These are phyloP conservation scores for Conger conger DNA, from an alignment of 2,113 vertebrate genomes.

Conservation along the genomic window DNA sequence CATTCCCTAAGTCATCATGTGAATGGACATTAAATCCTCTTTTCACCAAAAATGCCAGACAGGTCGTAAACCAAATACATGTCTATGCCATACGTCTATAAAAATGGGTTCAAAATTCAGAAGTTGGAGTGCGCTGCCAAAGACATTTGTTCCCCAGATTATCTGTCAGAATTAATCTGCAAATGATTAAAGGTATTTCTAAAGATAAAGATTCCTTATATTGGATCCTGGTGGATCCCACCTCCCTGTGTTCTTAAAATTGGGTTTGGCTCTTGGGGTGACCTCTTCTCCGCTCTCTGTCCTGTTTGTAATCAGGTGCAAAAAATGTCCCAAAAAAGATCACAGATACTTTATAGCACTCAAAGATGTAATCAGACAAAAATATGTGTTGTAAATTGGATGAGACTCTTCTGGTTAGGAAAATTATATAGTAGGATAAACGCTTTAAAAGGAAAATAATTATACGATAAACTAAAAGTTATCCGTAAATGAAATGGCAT, in stretches of 20 bases:
- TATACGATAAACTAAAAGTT: not conserved
- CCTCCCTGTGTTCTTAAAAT: not conserved
- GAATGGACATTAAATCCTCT: not conserved
- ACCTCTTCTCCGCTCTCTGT: not conserved
- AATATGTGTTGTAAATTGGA: not conserved
- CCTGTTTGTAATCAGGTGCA: not conserved
- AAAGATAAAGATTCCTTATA: not conserved
- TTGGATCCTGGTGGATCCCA: not conserved
- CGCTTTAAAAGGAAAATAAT: not conserved
- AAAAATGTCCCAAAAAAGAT: not conserved
- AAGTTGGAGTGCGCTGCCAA: not conserved
- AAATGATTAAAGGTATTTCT: not conserved
- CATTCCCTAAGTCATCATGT: no score
- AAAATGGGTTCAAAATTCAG: not conserved
- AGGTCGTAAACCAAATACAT: not conserved
- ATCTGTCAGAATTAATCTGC: not conserved
- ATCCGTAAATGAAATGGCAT: not conserved
- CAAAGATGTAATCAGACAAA: not conserved
- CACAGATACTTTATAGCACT: not conserved
- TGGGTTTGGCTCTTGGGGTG: not conserved
- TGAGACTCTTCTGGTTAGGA: not conserved
- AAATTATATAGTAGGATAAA: not conserved
- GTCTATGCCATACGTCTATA: not conserved
- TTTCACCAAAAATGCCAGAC: not conserved
- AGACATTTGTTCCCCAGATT: conserved; percentile 5